Evolutionary conservation across 2,113 vertebrate species (phyloP).

Genomic region (Meriones unguiculatus): DNA sequence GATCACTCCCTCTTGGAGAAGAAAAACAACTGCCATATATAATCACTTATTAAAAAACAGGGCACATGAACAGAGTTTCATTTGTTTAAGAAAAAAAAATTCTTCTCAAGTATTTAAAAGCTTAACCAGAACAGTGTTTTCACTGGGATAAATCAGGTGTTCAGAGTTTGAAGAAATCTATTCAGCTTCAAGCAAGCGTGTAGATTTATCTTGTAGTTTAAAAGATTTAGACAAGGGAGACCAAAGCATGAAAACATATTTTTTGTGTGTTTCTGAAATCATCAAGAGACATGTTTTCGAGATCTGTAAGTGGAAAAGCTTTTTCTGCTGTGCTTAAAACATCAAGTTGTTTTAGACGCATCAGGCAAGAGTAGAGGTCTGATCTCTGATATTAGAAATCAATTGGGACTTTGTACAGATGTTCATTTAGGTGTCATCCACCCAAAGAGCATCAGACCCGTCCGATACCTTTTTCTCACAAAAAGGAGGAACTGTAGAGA

Average conservation of each 20-base stretch:
- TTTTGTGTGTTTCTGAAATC: constrained; percentile 50
- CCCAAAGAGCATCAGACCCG: too few relatives aligned
- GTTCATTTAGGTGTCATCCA: too few relatives aligned
- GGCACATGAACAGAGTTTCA: constrained; percentile 70
- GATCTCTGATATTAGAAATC: too few relatives aligned
- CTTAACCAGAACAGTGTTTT: constrained; percentile 58
- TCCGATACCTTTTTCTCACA: too few relatives aligned
- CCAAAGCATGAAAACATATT: constrained; percentile 27
- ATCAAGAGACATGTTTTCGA: not conserved
- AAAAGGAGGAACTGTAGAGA: too few relatives aligned
- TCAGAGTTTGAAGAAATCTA: constrained; percentile 67
- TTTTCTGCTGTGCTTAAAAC: constrained; percentile 37
- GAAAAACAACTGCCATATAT: constrained; percentile 50
- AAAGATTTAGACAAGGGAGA: constrained; percentile 46
- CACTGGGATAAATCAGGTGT: constrained; percentile 51
- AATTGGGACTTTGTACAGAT: too few relatives aligned
- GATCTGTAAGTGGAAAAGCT: not conserved
- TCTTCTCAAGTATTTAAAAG: constrained; percentile 69
- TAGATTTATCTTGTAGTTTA: constrained; percentile 45
- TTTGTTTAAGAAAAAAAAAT: constrained; percentile 70
- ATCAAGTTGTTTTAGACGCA: not conserved
- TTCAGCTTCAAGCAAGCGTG: constrained; percentile 16
- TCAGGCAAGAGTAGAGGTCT: too few relatives aligned
- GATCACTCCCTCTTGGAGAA: constrained; percentile 76
- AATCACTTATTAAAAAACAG: constrained; percentile 67